Evolutionary conservation across 2,113 vertebrate species (phyloP).

Genomic region (Hemiprocne comata): DNA sequence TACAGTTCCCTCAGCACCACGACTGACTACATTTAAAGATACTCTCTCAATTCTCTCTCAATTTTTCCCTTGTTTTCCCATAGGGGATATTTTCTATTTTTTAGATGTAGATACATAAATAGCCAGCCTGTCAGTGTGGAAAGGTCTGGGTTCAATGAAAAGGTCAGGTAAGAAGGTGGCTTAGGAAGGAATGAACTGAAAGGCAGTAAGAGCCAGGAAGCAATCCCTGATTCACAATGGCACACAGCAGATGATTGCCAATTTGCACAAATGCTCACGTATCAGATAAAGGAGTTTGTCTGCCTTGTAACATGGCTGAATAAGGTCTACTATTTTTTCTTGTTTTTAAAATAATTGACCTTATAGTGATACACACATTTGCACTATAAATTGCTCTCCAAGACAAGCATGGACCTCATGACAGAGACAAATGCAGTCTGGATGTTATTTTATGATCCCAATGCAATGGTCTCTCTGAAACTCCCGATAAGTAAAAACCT

Average conservation of each 20-base stretch:
- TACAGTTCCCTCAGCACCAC: background rate
- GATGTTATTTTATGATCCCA: background rate
- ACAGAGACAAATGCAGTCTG: background rate
- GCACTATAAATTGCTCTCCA: background rate
- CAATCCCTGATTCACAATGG: rapidly evolving
- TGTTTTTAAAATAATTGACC: background rate
- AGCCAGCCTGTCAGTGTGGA: background rate
- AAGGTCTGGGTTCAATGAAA: background rate
- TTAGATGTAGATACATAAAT: background rate
- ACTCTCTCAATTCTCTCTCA: background rate
- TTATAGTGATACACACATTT: background rate
- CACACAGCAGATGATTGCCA: background rate
- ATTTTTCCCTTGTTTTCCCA: background rate
- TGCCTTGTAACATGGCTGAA: background rate
- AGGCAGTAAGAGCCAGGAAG: background rate
- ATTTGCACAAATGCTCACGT: background rate
- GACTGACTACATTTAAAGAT: background rate
- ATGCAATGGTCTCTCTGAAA: background rate
- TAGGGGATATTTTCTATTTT: background rate
- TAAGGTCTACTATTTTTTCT: no score
- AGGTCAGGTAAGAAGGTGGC: background rate
- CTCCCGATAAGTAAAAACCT: background rate
- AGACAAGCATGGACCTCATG: background rate
- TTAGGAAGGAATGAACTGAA: background rate
- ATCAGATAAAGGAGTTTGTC: background rate